Conservation (phyloP, 2,888 invertebrate species). For the Sphinx pinastri region DNA sequence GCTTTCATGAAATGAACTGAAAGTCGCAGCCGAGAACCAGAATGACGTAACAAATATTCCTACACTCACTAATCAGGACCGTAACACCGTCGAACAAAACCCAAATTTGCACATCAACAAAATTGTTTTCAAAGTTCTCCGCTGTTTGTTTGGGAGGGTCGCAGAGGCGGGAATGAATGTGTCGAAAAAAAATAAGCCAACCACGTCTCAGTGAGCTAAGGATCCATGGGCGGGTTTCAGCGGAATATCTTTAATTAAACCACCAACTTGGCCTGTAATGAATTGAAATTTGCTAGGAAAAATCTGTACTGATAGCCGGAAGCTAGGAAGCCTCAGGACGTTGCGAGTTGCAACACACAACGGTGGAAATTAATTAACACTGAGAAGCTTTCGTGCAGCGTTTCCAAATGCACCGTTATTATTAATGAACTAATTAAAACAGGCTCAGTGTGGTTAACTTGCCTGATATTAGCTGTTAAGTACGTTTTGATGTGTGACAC, state of each 20-base stretch:
- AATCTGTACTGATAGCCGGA: slow-evolving; percentile 45
- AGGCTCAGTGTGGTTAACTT: slow-evolving; percentile 34
- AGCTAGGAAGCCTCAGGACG: slow-evolving; percentile 44
- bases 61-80: slow-evolving; percentile 33
- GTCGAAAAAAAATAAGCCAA: slow-evolving; percentile 83
- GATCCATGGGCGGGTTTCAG: slow-evolving; percentile 79
- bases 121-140: slow-evolving; percentile 79
- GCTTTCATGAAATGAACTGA: slow-evolving; percentile 82
- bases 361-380: slow-evolving; percentile 54
- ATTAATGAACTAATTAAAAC: slow-evolving; percentile 30
- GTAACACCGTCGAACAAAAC: slow-evolving; percentile 16
- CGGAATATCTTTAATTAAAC: slow-evolving; percentile 82
- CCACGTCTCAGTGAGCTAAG: slow-evolving; percentile 82
- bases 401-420: slow-evolving; percentile 42
- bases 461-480: neutral
- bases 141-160: slow-evolving; percentile 84
- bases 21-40: slow-evolving; percentile 49
- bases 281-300: slow-evolving; percentile 67
- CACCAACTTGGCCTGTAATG: slow-evolving; percentile 74
- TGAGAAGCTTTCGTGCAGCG: slow-evolving; percentile 45
- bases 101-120: slow-evolving; percentile 36
- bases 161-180: slow-evolving; percentile 83
- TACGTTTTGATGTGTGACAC: neutral
- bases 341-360: slow-evolving; percentile 44
- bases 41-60: slow-evolving; percentile 51